Evolutionary conservation across 2,113 vertebrate species (phyloP).

Genomic region (Eudyptes chrysolophus): DNA sequence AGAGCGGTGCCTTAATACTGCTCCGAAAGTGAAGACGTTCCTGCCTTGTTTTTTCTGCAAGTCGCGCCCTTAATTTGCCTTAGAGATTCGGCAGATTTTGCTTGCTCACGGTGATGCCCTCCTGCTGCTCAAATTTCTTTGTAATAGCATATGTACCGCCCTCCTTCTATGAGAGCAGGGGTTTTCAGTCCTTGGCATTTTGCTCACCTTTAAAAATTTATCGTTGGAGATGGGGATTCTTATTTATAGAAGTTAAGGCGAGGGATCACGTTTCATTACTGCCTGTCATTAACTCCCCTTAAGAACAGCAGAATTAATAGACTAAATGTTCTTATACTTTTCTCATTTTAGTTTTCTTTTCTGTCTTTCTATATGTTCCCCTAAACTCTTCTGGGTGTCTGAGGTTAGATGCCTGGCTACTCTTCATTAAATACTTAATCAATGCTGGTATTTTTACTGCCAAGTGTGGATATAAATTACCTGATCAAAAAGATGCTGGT

Average conservation of each 20-base stretch:
- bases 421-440: background rate
- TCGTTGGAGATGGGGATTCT: background rate
- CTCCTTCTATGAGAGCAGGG: background rate
- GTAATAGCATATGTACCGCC: fast-evolving
- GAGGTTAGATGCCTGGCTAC: background rate
- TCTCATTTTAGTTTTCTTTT: background rate
- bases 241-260: background rate
- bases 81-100: background rate
- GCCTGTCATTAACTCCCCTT: background rate
- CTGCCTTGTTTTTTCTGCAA: background rate
- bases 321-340: background rate
- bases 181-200: fast-evolving
- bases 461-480: background rate
- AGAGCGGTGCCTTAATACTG: background rate
- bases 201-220: background rate
- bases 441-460: background rate
- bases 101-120: background rate
- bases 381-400: background rate
- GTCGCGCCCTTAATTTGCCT: background rate
- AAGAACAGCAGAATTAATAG: background rate
- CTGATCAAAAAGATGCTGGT: background rate
- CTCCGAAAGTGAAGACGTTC: background rate
- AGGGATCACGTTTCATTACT: background rate
- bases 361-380: background rate
- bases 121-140: background rate